These are phyloP conservation scores for Limnephilus lunatus DNA, from an alignment of 2,888 invertebrate genomes.

Conservation along the genomic window DNA sequence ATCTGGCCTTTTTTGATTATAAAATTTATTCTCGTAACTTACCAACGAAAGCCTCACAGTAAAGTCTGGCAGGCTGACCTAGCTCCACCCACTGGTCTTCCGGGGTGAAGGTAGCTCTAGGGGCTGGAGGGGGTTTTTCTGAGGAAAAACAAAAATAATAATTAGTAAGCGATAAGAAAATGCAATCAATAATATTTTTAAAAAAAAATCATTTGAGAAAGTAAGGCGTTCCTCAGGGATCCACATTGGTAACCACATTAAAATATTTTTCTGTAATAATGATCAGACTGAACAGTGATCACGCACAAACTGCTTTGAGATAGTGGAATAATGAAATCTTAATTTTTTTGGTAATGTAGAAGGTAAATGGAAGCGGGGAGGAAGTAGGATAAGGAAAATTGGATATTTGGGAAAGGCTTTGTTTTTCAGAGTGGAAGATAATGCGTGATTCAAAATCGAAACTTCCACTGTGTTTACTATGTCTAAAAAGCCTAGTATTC, in stretches of 20 bases:
- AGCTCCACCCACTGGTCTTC: constrained; percentile 80
- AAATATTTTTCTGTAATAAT: not conserved
- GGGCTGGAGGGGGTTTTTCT: constrained; percentile 81
- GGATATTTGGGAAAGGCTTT: not conserved
- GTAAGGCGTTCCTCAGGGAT: not conserved
- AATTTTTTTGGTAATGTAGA: not conserved
- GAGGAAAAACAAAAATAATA: constrained; percentile 66
- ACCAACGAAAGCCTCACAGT: constrained; percentile 89
- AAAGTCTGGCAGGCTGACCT: constrained; percentile 81
- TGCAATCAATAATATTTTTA: not conserved
- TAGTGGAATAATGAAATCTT: not conserved
- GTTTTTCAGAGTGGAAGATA: no score
- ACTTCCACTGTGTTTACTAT: no score
- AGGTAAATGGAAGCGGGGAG: not conserved
- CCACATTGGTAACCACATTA: not conserved
- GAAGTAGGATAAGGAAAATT: not conserved
- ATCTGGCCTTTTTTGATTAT: not conserved
- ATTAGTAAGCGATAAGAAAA: constrained; percentile 52
- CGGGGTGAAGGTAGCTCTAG: constrained; percentile 83
- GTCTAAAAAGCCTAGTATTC: no score
- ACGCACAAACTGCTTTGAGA: not conserved
- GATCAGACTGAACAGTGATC: not conserved
- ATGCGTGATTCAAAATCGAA: no score
- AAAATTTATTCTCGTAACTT: constrained; percentile 69
- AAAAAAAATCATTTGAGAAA: not conserved